Evolutionary conservation across 2,797 vertebrate genomes (phyloP).

Genomic region (Chelon auratus): DNA sequence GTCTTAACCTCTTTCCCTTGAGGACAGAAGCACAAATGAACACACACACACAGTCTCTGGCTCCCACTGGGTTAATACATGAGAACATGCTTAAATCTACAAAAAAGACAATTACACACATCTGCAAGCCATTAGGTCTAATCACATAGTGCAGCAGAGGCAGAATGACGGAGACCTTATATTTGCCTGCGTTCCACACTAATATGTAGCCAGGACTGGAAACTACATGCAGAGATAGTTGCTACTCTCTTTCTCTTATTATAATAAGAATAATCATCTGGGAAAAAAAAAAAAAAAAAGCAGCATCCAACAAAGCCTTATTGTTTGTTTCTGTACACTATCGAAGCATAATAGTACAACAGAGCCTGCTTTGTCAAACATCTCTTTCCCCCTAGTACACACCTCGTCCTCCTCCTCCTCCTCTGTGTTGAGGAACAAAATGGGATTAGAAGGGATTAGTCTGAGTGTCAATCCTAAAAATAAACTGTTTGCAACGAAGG

Average conservation of each 20-base stretch:
- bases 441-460: conserved; percentile 56
- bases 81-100: conserved; percentile 70
- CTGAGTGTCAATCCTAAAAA: conserved; percentile 30
- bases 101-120: conserved; percentile 73
- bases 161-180: conserved; percentile 46
- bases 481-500: conserved; percentile 32
- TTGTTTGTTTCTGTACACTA: conserved; percentile 40
- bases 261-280: conserved; percentile 62
- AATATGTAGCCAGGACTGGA: conserved; percentile 49
- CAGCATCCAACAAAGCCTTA: conserved; percentile 43
- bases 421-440: conserved; percentile 39
- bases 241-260: conserved; percentile 24
- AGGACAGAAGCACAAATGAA: not conserved
- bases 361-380: conserved; percentile 26
- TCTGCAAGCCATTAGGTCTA: conserved; percentile 80
- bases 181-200: conserved; percentile 44
- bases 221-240: conserved; percentile 42
- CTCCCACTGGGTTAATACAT: conserved; percentile 60
- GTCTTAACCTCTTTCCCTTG: not conserved
- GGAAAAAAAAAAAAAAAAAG: conserved; percentile 2
- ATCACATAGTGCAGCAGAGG: conserved; percentile 60
- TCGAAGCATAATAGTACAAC: conserved; percentile 38
- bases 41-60: conserved; percentile 12
- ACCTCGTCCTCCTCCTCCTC: not conserved
- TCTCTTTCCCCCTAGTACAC: conserved; percentile 2